phyloP scores from a whole-genome alignment of 2,888 invertebrate genomes.

The Artemia sp. region DNA sequence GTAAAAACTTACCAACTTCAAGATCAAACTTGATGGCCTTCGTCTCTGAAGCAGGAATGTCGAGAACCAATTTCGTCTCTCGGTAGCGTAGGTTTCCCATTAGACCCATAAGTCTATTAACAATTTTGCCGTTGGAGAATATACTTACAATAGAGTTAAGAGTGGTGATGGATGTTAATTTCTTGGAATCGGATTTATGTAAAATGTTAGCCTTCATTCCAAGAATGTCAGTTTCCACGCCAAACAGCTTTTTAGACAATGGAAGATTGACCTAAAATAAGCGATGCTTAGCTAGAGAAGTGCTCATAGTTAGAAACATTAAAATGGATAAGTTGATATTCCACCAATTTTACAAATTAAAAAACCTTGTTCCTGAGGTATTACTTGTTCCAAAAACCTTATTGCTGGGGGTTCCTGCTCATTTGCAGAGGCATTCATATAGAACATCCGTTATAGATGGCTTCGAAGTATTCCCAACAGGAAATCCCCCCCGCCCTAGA shows the following conservation, averaged over 20 bases:
- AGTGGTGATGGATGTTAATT: neutral
- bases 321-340: too few species aligned
- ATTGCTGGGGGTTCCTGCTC: too few species aligned
- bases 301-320: too few species aligned
- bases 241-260: neutral
- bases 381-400: too few species aligned
- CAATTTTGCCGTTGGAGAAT: neutral
- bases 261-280: neutral
- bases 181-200: conserved; percentile 9
- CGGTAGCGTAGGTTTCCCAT: neutral
- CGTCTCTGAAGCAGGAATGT: conserved; percentile 20
- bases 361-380: too few species aligned
- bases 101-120: neutral
- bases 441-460: too few species aligned
- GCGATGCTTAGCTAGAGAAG: too few species aligned
- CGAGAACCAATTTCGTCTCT: conserved; percentile 20
- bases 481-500: too few species aligned
- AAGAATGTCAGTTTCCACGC: neutral
- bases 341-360: too few species aligned
- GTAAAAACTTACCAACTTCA: conserved; percentile 17
- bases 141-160: neutral
- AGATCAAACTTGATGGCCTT: conserved; percentile 20
- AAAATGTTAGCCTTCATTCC: neutral
- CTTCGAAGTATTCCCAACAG: too few species aligned
- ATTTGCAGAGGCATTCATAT: too few species aligned